Evolutionary conservation across 2,888 invertebrate genomes (phyloP).

Genomic region (Muscina levida): DNA sequence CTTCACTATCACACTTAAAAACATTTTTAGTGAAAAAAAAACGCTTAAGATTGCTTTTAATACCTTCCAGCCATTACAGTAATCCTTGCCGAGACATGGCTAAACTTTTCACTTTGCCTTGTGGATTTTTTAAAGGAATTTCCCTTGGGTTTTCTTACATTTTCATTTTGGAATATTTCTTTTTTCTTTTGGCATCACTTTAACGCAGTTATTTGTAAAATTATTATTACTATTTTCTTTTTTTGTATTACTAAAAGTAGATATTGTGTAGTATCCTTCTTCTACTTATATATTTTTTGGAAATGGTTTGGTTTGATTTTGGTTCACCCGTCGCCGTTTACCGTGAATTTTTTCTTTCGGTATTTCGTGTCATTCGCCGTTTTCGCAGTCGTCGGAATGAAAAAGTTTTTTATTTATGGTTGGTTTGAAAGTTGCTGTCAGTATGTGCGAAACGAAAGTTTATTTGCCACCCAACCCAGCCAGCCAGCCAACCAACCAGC

Average conservation of each 20-base stretch:
- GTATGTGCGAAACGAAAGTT: conserved; percentile 72
- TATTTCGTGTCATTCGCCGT: conserved; percentile 77
- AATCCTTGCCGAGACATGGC: neutral
- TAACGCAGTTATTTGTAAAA: conserved; percentile 30
- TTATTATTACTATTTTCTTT: conserved; percentile 31
- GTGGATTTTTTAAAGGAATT: neutral
- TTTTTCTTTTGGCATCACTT: conserved; percentile 7
- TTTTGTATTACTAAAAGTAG: neutral
- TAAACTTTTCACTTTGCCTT: neutral
- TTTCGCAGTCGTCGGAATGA: conserved; percentile 78
- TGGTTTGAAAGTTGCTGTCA: conserved; percentile 75
- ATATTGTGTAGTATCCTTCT: neutral
- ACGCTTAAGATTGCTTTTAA: neutral
- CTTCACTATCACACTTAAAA: conserved; percentile 35
- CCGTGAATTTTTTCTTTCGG: conserved; percentile 70
- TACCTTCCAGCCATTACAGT: neutral
- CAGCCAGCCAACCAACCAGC: conserved; percentile 38
- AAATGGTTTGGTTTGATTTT: neutral
- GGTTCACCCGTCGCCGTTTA: conserved; percentile 53
- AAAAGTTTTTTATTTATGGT: conserved; percentile 80
- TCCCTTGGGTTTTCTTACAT: conserved; percentile 5
- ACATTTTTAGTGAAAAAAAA: neutral
- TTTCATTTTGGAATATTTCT: conserved; percentile 18
- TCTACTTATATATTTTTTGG: too few relatives aligned
- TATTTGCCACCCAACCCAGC: conserved; percentile 72